phyloP scores from a whole-genome alignment of 2,113 vertebrate species.

The Lagopus leucura region DNA sequence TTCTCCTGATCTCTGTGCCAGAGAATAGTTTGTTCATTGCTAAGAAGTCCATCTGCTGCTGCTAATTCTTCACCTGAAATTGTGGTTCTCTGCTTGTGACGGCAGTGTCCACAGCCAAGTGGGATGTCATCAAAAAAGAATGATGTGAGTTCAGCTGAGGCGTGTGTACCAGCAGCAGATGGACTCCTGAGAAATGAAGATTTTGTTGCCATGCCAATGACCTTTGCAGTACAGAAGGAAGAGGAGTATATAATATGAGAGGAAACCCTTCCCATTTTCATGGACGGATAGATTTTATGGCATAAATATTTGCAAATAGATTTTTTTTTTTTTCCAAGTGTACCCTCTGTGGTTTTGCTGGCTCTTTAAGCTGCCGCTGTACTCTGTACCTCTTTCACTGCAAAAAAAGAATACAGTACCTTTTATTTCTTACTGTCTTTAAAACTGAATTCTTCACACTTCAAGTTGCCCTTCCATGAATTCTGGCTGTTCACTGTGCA shows the following conservation, averaged over 20 bases:
- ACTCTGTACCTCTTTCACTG: background rate
- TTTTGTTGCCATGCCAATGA: slow-evolving; percentile 58
- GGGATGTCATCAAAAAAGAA: background rate
- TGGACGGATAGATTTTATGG: background rate
- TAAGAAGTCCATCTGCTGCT: slow-evolving; percentile 16
- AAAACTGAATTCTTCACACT: background rate
- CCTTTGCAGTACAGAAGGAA: slow-evolving; percentile 19
- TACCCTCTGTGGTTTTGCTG: background rate
- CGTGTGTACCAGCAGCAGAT: slow-evolving; percentile 1
- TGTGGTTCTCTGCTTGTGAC: background rate
- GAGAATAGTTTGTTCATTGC: background rate
- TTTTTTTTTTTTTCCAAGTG: background rate
- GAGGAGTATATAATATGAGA: background rate
- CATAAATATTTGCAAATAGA: background rate
- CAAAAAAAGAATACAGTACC: background rate
- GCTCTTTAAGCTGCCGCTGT: background rate
- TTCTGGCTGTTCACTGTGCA: background rate
- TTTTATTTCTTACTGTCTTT: background rate
- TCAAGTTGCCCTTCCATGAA: background rate
- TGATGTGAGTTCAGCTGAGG: slow-evolving; percentile 15
- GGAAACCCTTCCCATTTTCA: background rate
- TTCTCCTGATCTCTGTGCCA: background rate
- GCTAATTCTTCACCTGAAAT: slow-evolving; percentile 31
- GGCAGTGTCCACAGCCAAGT: background rate
- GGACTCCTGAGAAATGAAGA: slow-evolving; percentile 27